Percentiles rank a stretch among this genome's conserved stretches.
phyloP scores from a whole-genome alignment of 2,888 invertebrate species.

The Gonocerus acuteangulatus region DNA sequence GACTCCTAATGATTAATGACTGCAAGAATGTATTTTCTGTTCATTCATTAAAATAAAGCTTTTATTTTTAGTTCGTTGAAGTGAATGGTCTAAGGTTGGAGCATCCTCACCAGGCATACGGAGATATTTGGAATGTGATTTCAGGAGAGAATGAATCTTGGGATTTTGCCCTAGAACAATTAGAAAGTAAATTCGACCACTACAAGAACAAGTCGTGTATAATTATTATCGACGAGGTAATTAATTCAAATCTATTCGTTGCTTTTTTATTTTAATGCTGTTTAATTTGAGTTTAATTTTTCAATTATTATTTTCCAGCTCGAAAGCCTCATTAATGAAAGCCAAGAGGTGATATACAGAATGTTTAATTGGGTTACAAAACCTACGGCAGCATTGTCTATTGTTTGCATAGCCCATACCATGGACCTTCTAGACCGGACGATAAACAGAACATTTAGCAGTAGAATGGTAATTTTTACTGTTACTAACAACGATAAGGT shows the following conservation, averaged over 20 bases:
- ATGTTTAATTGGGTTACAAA: constrained; percentile 92
- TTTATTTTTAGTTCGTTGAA: constrained; percentile 57
- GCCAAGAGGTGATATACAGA: constrained; percentile 94
- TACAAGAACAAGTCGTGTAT: constrained; percentile 54
- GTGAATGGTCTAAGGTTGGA: constrained; percentile 92
- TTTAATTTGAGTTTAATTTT: too few relatives aligned
- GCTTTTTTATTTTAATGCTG: too few relatives aligned
- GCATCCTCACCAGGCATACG: constrained; percentile 85
- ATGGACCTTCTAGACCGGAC: constrained; percentile 95
- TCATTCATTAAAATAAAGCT: too few relatives aligned
- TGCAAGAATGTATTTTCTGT: too few relatives aligned
- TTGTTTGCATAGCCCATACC: constrained; percentile 95
- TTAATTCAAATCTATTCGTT: too few relatives aligned
- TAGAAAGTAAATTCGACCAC: constrained; percentile 73
- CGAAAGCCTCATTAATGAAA: constrained; percentile 83
- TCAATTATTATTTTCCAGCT: constrained; percentile 48
- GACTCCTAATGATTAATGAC: too few relatives aligned
- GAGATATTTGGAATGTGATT: constrained; percentile 48
- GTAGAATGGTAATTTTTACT: constrained; percentile 48
- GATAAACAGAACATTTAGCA: constrained; percentile 67
- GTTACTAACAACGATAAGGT: too few relatives aligned
- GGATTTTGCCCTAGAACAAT: constrained; percentile 70
- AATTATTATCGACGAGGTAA: constrained; percentile 84
- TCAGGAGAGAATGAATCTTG: constrained; percentile 67
- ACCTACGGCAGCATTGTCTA: constrained; percentile 65